Evolutionary conservation across 2,888 invertebrate species (phyloP), one percentile per base, ranked within the genome.

Genomic region (Mimas tiliae): DNA sequence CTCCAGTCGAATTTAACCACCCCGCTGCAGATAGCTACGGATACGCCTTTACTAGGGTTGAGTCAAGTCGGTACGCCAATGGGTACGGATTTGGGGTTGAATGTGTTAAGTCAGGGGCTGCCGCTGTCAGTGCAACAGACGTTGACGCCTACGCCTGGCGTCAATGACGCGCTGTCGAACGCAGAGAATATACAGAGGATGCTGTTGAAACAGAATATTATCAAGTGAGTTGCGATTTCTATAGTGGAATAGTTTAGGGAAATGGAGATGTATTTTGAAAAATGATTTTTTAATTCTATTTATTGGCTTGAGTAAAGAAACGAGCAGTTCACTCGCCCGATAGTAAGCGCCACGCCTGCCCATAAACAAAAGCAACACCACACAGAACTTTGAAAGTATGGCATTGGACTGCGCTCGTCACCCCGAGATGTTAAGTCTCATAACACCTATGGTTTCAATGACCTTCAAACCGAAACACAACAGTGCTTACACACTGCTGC

Each of bases 141-240:
- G 1, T 66, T 84, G 67, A 85, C 86, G 14, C 84, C 88, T 1
- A 85, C 85, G 2, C 88, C 91, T 0, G 81, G 72, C 8, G 72
- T 76, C 11, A 74, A 66, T 0, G 87, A 87, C 14, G 66, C 81
- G 9, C 53, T 86, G 77, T 85, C 89, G 19, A 91, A 90, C 68
- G 85, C 90, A 1, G 93, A 94, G 71, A 93, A 93, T 70, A 89
- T 94, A 52, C 93, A 94, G 76, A 81, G 93, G 79, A 94, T 94
- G 93, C 75, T 94, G 73, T 76, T 94, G 65, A 94, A 94, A 65
- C 94, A 94, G 77, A 94, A 93, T 75, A 92, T 94, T 70, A 92
- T 93, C 83, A 93, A 91, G 94, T 94, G 45, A 89, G 91, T 85
- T 27, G 4, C 4, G 27, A 50, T 8, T n/a, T 51, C 48, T 63